phyloP scores from a whole-genome alignment of 2,113 vertebrate species.

The Myotis lucifugus region DNA sequence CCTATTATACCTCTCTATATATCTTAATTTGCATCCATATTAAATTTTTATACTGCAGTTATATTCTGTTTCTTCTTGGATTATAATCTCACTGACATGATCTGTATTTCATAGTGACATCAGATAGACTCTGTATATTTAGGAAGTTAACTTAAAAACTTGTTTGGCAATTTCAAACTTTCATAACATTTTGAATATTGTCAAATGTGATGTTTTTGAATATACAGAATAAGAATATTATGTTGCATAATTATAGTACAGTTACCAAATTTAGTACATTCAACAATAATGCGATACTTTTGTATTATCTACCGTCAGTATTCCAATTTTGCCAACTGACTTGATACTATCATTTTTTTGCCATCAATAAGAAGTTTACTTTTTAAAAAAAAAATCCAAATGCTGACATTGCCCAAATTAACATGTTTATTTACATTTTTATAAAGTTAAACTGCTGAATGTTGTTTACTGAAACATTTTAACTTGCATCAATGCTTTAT shows the following conservation, averaged over 20 bases:
- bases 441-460: neutral
- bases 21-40: neutral
- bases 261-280: neutral
- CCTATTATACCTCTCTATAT: neutral
- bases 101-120: neutral
- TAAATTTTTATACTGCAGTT: neutral
- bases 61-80: neutral
- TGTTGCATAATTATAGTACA: neutral
- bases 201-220: neutral
- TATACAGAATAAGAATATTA: neutral
- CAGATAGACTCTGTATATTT: neutral
- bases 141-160: neutral
- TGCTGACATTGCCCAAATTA: constrained; percentile 88
- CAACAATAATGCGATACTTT: neutral
- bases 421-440: neutral
- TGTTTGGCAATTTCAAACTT: neutral
- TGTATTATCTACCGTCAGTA: neutral
- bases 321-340: neutral
- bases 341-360: neutral
- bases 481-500: neutral
- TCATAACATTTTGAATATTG: neutral
- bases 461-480: neutral
- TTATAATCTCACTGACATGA: neutral
- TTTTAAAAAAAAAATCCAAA: constrained; percentile 88
- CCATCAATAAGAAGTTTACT: too few species aligned